Base-by-base conservation (phyloP, 2,797 vertebrate species). In the Myotis vivesi region DNA sequence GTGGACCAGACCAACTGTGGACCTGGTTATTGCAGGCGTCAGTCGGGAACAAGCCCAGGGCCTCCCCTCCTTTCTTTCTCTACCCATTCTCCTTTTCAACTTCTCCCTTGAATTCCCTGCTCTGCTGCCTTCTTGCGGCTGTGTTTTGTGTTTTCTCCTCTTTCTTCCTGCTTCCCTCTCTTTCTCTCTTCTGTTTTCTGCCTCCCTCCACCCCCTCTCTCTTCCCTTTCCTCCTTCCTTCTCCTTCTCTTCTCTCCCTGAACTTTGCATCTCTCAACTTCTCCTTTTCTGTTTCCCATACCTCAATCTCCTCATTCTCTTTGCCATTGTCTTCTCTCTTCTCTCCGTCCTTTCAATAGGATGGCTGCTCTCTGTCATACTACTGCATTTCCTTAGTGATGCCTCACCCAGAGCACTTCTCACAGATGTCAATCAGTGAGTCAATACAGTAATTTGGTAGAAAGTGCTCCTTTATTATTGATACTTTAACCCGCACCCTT, bases 1-100 rank as follows among this genome's bases (percentile, higher is more conserved):
- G 55, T 73, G 80, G 82, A 95, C 19, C 44, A 51, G 95, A 96
- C 87, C 91, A 97, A 66, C 7, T 4, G 19, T n/a, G 94, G 75
- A 28, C 69, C 79, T 2, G 19, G 51, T 30, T 79, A 83, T 25
- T 75, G 57, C 46, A 89, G 89, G 38, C 79, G 33, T 94, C 55
- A 19, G 13, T 44, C 7, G 51, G 89, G 11, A 76, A 15, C 20
- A 23, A 76, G n/a, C 3, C 33, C 16, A 19, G 41, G 10, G 13
- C 3, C 15, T 15, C 19, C 8, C 41, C 44, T 17, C 28, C 33
- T 16, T 7, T 41, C 38, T 41, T 71, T 20, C 30, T 53, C 46
- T 41, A 16, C 3, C 2, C 33, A 10, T 23, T 55, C 7, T 53
- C 3, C 41, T 71, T 73, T 44, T 28, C 87, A 20, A 11, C 2